Evolutionary conservation across 2,113 vertebrate species (phyloP).

Genomic region (Danionella cerebrum): DNA sequence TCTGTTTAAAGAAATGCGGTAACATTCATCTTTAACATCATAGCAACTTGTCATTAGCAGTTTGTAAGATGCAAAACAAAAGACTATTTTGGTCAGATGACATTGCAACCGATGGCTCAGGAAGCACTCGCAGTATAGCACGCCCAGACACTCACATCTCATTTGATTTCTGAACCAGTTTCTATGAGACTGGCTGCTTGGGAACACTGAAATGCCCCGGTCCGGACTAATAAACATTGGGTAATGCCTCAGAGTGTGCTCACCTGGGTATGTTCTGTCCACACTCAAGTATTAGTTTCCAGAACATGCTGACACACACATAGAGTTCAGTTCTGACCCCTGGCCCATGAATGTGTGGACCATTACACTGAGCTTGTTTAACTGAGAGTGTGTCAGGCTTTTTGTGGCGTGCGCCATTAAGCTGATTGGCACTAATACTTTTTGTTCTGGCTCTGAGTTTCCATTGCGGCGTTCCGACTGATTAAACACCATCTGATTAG

Average conservation of each 20-base stretch:
- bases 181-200: not conserved
- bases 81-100: too few species aligned
- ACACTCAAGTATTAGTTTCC: not conserved
- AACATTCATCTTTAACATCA: too few species aligned
- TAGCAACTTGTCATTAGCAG: too few species aligned
- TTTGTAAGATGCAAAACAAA: too few species aligned
- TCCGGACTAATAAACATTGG: not conserved
- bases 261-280: not conserved
- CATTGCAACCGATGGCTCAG: too few species aligned
- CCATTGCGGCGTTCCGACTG: not conserved
- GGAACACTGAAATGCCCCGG: not conserved
- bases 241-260: not conserved
- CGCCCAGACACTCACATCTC: too few species aligned
- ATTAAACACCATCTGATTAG: not conserved
- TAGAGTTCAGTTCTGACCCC: not conserved
- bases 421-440: conserved; percentile 37
- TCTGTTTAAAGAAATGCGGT: too few species aligned
- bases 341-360: not conserved
- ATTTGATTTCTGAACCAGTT: not conserved
- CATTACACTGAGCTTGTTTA: not conserved
- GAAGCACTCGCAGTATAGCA: too few species aligned
- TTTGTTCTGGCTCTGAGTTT: conserved; percentile 11
- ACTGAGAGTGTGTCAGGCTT: not conserved
- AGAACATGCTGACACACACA: not conserved
- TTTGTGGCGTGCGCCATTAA: conserved; percentile 27